Conservation (phyloP, 1,140 invertebrate species). For the Periplaneta americana region DNA sequence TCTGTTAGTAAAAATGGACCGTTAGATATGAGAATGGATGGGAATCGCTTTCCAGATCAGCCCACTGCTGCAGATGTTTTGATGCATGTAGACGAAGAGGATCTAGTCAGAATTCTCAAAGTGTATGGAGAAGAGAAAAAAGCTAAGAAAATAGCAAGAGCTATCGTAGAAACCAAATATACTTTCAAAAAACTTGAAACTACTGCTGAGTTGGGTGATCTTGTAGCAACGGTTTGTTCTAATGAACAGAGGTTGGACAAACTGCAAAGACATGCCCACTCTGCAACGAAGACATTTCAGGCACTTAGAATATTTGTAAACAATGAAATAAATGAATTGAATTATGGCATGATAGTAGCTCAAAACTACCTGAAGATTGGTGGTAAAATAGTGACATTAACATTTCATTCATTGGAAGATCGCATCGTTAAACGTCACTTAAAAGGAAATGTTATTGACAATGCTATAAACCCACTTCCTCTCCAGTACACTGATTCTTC, state of each 20-base stretch:
- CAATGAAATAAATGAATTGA: constrained; percentile 94
- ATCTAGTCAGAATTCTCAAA: constrained; percentile 79
- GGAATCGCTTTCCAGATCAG: constrained; percentile 55
- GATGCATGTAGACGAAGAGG: constrained; percentile 66
- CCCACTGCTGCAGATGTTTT: constrained; percentile 84
- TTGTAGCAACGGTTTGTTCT: constrained; percentile 63
- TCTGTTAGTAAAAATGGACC: constrained; percentile 76
- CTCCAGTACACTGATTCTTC: constrained; percentile 52
- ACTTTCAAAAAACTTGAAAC: constrained; percentile 73
- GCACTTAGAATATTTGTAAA: constrained; percentile 95
- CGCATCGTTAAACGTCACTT: constrained; percentile 91
- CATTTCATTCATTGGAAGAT: constrained; percentile 93
- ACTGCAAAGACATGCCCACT: constrained; percentile 66
- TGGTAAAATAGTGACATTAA: constrained; percentile 74
- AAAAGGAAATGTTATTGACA: constrained; percentile 64
- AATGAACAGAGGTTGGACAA: constrained; percentile 57
- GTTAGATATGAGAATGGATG: constrained; percentile 96
- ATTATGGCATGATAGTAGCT: constrained; percentile 79
- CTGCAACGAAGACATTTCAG: constrained; percentile 91
- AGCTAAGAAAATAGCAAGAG: constrained; percentile 80
- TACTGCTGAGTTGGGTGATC: constrained; percentile 74
- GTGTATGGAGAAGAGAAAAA: constrained; percentile 88
- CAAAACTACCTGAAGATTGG: constrained; percentile 68
- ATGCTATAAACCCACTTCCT: constrained; percentile 55
- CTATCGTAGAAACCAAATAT: constrained; percentile 82